These are phyloP conservation scores for Hippasteria phrygiana DNA, from an alignment of 53 echinoderm and acorn worm species.

Conservation along the genomic window DNA sequence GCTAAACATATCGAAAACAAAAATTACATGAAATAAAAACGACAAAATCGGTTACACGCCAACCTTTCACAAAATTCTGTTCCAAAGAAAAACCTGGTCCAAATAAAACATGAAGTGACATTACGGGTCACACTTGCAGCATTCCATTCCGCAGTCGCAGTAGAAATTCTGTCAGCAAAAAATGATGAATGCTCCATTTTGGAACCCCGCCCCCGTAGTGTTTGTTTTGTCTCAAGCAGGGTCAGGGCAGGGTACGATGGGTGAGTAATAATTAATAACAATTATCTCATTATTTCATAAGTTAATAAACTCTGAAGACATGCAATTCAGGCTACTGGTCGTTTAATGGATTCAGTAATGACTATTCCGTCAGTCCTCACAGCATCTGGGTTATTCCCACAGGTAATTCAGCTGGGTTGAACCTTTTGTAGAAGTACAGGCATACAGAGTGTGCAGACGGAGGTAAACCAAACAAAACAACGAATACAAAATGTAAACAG, in stretches of 20 bases:
- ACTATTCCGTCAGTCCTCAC: not conserved
- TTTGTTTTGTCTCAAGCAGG: not conserved
- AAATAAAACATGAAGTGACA: not conserved
- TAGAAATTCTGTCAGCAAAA: not conserved
- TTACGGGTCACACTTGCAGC: not conserved
- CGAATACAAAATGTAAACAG: no score
- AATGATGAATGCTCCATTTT: not conserved
- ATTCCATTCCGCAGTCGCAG: not conserved
- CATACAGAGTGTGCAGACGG: no score
- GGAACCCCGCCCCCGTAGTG: not conserved
- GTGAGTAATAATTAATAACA: slow-evolving; percentile 4
- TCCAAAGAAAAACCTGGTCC: not conserved
- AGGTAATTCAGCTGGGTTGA: no score
- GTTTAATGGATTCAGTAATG: not conserved
- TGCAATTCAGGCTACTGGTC: not conserved
- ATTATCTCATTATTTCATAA: not conserved
- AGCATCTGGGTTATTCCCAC: slow-evolving; percentile 1
- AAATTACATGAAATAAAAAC: no score
- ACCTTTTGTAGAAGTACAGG: no score
- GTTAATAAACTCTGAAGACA: not conserved
- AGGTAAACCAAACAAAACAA: no score
- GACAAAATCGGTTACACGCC: no score
- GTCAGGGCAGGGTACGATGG: not conserved
- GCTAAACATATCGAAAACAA: no score
- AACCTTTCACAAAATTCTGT: not conserved